Base-by-base conservation (phyloP, 1,140 invertebrate species). In the Mamestra configurata region DNA sequence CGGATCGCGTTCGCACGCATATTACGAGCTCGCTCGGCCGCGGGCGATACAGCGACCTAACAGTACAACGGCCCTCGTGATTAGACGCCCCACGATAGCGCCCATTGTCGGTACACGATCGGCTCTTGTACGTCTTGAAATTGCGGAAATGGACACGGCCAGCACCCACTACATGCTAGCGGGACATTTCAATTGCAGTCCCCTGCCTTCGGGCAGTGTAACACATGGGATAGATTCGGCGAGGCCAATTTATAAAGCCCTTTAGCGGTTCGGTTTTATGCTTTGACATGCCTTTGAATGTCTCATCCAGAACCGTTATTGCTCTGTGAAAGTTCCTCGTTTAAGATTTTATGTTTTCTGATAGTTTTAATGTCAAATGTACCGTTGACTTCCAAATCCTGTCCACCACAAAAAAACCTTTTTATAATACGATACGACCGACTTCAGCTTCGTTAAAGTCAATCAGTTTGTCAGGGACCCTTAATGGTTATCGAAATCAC, bases 81-180 rank as follows among this genome's bases (percentile, higher is more conserved):
- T 95, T 95, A 95, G 92, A 92, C 93, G 89, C 88, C 92, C 92
- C 89, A 92, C 92, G 89, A 93, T 93, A 93, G 89, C 83, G 91
- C 85, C 92, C 83, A 95, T 94, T 94, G 93, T 94, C 92, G 89
- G 93, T 89, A 92, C 92, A 92, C 91, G 91, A 95, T 94, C 91
- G 88, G 86, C 86, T 88, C 86, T 88, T 88, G 86, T 88, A 90
- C 88, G 86, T 89, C 87, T 89, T 86, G 91, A 92, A 93, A 94
- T 93, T 93, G 93, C 92, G 93, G 93, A 94, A 94, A 94, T 93
- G 90, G 89, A 91, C 88, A 86, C 88, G 84, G 88, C 90, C 92
- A 84, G 88, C 90, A 91, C 89, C 90, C 90, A 90, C 87, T 87
- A 31, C 61, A 77, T 61, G 83, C 82, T 89, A 88, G 87, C 88